These are phyloP conservation scores for Uria aalge DNA, from an alignment of 2,113 vertebrate species.

Conservation along the genomic window DNA sequence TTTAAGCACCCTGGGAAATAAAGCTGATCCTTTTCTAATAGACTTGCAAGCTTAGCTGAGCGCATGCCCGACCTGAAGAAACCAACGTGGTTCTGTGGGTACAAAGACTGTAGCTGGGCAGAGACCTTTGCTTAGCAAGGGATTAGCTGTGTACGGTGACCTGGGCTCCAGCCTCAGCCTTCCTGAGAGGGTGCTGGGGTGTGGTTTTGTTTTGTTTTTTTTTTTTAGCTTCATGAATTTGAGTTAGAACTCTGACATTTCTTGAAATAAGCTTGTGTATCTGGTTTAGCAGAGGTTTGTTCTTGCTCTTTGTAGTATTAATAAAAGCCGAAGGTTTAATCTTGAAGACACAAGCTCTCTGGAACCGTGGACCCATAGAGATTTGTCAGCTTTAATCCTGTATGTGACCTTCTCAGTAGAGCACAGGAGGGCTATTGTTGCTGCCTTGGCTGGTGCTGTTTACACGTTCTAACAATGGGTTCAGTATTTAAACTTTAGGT, in stretches of 20 bases:
- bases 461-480: neutral
- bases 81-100: rapidly evolving
- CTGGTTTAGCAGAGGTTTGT: neutral
- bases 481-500: neutral
- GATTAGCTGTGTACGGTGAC: neutral
- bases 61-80: neutral
- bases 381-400: conserved; percentile 20
- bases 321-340: neutral
- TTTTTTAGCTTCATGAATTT: neutral
- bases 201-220: neutral
- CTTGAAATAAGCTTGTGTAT: neutral
- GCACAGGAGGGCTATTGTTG: neutral
- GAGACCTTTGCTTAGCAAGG: neutral
- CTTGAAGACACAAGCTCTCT: neutral
- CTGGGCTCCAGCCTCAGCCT: neutral
- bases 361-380: neutral
- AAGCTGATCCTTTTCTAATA: neutral
- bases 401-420: neutral
- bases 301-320: neutral
- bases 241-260: neutral
- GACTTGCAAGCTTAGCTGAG: neutral
- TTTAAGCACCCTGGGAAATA: neutral
- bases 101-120: neutral
- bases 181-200: neutral
- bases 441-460: neutral